phyloP scores from a whole-genome alignment of 2,888 invertebrate genomes.

The Agrochola litura region DNA sequence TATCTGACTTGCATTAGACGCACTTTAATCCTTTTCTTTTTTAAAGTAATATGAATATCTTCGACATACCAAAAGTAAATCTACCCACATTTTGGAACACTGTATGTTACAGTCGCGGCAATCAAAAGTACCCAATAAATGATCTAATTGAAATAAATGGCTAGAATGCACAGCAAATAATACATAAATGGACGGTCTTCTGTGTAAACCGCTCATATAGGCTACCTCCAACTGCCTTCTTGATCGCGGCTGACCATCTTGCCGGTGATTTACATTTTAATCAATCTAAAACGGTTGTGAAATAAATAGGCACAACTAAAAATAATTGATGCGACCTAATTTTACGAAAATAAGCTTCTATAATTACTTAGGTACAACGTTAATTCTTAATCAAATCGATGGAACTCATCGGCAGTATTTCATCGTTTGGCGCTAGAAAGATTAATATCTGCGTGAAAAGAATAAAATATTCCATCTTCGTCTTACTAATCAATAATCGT shows the following conservation, averaged over 20 bases:
- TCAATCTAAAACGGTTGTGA: not conserved
- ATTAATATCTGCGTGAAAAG: constrained; percentile 30
- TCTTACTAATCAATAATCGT: constrained; percentile 53
- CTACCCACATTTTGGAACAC: not conserved
- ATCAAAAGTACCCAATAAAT: no score
- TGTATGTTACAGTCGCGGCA: not conserved
- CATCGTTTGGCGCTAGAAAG: constrained; percentile 13
- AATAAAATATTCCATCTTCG: constrained; percentile 45
- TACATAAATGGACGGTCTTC: no score
- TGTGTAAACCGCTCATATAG: no score
- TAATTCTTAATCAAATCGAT: constrained; percentile 27
- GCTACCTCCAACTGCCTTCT: no score
- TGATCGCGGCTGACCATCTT: no score
- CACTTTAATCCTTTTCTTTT: not conserved
- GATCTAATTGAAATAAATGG: not conserved
- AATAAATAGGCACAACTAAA: not conserved
- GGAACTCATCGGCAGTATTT: constrained; percentile 12
- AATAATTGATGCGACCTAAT: constrained; percentile 1
- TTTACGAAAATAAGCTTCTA: constrained; percentile 7
- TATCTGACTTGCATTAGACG: not conserved
- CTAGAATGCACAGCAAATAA: not conserved
- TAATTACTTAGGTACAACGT: constrained; percentile 11
- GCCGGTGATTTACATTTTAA: no score
- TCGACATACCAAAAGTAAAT: not conserved
- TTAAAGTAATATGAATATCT: no score